Evolutionary conservation across 2,888 invertebrate genomes (phyloP).

Genomic region (Strigamia crassipes): DNA sequence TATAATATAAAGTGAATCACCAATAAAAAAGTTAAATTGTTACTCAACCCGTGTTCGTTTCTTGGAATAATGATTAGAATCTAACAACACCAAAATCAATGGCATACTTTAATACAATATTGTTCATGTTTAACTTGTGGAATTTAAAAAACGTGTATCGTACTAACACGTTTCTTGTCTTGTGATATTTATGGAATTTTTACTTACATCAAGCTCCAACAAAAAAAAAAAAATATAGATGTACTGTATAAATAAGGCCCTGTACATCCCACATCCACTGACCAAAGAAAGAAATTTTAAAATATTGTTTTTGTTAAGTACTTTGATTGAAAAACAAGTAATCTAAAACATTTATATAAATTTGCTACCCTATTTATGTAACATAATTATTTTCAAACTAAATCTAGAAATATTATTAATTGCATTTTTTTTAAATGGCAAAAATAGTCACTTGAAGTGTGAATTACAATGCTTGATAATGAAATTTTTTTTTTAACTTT

Average conservation of each 20-base stretch:
- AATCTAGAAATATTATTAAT: neutral
- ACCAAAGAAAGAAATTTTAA: conserved; percentile 21
- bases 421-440: conserved; percentile 27
- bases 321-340: neutral
- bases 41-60: neutral
- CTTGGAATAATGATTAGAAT: neutral
- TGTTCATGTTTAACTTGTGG: neutral
- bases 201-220: conserved; percentile 1
- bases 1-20: neutral
- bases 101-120: neutral
- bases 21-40: neutral
- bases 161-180: neutral
- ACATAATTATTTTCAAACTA: neutral
- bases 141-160: neutral
- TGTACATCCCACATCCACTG: conserved; percentile 19
- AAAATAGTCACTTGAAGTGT: conserved; percentile 20
- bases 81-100: neutral
- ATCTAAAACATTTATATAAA: neutral
- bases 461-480: conserved; percentile 27
- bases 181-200: conserved; percentile 2
- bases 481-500: neutral
- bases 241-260: conserved; percentile 16
- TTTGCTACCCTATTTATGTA: neutral
- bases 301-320: neutral
- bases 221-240: conserved; percentile 10